phyloP scores from a whole-genome alignment of 2,113 vertebrate genomes.

The Garra rufa region DNA sequence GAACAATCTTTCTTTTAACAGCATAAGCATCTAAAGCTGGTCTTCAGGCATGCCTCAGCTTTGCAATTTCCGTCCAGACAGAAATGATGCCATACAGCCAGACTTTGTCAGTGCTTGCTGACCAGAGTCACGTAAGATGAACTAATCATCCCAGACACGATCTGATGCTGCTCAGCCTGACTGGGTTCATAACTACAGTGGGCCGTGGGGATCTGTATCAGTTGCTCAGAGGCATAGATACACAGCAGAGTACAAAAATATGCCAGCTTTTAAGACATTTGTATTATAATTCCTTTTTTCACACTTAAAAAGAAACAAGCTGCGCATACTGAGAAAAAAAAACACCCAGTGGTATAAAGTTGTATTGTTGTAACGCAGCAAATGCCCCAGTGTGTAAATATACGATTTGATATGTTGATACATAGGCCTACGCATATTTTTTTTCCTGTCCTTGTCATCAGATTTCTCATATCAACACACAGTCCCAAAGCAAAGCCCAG shows the following conservation, averaged over 20 bases:
- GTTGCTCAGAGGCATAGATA: conserved; percentile 17
- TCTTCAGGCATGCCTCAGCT: conserved; percentile 22
- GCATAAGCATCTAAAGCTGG: background rate
- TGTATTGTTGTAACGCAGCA: background rate
- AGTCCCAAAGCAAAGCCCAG: conserved; percentile 82
- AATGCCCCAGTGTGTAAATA: conserved; percentile 3
- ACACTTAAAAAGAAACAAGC: background rate
- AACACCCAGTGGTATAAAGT: background rate
- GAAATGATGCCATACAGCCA: conserved; percentile 80
- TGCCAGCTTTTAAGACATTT: background rate
- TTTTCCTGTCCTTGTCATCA: conserved; percentile 4
- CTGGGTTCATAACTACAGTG: conserved; percentile 71
- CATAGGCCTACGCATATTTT: background rate
- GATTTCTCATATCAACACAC: conserved; percentile 73
- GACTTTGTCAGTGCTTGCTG: conserved; percentile 73
- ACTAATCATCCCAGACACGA: conserved; percentile 80
- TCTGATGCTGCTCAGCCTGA: conserved; percentile 75
- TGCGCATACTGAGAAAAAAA: background rate
- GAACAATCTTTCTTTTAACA: background rate
- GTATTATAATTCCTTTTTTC: background rate
- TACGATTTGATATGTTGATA: conserved; percentile 1
- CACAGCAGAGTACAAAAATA: background rate
- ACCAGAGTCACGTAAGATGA: conserved; percentile 81
- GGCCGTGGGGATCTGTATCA: conserved; percentile 55
- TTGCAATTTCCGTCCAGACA: conserved; percentile 70